These are phyloP conservation scores for Tiliacea aurago DNA, from an alignment of 2,888 invertebrate genomes.

Conservation along the genomic window DNA sequence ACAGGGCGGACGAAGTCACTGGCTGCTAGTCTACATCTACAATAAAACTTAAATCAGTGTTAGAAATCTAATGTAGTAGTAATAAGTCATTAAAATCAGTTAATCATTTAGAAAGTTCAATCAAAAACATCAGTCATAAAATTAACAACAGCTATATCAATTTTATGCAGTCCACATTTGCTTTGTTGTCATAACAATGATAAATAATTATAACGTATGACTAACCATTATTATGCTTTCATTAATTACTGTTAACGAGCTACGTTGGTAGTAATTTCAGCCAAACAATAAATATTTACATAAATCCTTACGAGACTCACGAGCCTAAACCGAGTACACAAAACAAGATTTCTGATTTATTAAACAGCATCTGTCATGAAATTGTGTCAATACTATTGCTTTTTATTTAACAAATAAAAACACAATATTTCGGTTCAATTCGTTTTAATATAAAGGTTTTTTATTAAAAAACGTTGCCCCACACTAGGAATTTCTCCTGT, in stretches of 20 bases:
- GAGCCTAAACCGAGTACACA: background rate
- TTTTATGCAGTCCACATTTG: background rate
- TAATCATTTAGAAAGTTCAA: background rate
- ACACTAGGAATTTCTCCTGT: no score
- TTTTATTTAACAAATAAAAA: background rate
- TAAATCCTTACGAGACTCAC: background rate
- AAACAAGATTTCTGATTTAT: background rate
- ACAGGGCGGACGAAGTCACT: no score
- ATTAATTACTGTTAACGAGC: slow-evolving; percentile 13
- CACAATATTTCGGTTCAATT: background rate
- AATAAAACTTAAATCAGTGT: background rate
- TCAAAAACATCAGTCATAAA: background rate
- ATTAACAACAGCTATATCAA: background rate
- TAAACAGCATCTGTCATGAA: background rate
- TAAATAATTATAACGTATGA: background rate
- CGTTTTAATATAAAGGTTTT: background rate
- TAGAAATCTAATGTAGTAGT: background rate
- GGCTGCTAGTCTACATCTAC: no score
- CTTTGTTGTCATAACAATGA: background rate
- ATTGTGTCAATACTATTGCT: background rate
- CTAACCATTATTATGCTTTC: background rate
- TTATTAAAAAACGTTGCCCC: no score
- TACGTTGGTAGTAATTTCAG: slow-evolving; percentile 7
- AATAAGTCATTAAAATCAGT: background rate
- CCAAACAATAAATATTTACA: slow-evolving; percentile 5